Conservation (phyloP, 2,113 vertebrate species). For the Dendrocopos noguchii region DNA sequence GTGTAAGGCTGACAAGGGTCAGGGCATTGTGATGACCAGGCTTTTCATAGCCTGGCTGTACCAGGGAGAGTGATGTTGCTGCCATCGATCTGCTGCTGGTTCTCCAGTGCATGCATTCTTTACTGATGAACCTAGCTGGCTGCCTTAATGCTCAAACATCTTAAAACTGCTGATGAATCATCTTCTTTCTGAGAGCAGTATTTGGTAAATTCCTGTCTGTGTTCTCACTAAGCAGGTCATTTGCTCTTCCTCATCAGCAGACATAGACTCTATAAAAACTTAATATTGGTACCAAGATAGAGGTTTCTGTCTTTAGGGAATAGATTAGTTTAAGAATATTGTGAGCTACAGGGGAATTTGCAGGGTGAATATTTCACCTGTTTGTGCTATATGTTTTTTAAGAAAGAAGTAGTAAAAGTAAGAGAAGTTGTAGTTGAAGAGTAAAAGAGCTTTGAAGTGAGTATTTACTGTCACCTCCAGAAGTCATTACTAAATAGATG, state of each 20-base stretch:
- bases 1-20: not conserved
- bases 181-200: not conserved
- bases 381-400: not conserved
- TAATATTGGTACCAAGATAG: not conserved
- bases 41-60: rapidly evolving
- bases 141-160: not conserved
- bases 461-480: not conserved
- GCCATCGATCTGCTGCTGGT: rapidly evolving
- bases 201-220: not conserved
- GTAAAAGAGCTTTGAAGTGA: not conserved
- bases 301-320: not conserved
- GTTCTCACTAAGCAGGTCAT: not conserved
- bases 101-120: not conserved
- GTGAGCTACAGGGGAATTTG: not conserved
- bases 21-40: rapidly evolving
- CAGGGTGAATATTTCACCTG: not conserved
- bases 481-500: not conserved
- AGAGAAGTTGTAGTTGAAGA: not conserved
- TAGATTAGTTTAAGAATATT: not conserved
- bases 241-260: not conserved
- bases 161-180: not conserved
- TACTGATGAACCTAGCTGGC: not conserved
- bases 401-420: not conserved
- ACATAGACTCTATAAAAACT: not conserved
- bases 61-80: not conserved